phyloP scores from a whole-genome alignment of 2,797 vertebrate genomes.

The Esox lucius region DNA sequence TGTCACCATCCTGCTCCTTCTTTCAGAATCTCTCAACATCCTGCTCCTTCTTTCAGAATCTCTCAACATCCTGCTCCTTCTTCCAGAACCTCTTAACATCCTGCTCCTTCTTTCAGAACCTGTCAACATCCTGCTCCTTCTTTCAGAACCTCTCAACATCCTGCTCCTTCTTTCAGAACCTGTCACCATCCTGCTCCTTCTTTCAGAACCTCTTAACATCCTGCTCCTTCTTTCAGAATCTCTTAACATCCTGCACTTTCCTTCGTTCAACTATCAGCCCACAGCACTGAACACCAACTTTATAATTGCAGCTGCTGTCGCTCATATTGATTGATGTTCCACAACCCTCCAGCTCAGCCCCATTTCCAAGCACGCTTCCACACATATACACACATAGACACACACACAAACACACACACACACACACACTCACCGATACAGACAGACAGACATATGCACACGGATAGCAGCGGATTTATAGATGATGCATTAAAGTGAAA shows the following conservation, averaged over 20 bases:
- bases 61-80: too few relatives aligned
- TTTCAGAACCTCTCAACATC: constrained; percentile 32
- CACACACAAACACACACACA: neutral
- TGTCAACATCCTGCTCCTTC: constrained; percentile 6
- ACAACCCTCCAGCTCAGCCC: constrained; percentile 20
- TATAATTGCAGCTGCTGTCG: constrained; percentile 63
- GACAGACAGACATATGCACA: neutral
- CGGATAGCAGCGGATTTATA: neutral
- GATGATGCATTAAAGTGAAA: constrained; percentile 62
- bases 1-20: constrained; percentile 6
- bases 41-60: constrained; percentile 24
- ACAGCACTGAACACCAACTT: constrained; percentile 52
- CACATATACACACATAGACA: neutral
- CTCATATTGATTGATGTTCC: constrained; percentile 71
- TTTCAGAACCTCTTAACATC: constrained; percentile 44
- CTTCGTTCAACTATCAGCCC: constrained; percentile 27
- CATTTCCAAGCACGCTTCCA: neutral
- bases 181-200: neutral
- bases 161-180: too few relatives aligned
- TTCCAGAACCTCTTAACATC: too few relatives aligned
- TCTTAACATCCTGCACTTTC: constrained; percentile 27
- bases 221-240: constrained; percentile 47
- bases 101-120: too few relatives aligned
- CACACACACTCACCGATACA: too few relatives aligned
- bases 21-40: too few relatives aligned